Evolutionary conservation across 2,113 vertebrate species (phyloP).

Genomic region (Gadus chalcogrammus): DNA sequence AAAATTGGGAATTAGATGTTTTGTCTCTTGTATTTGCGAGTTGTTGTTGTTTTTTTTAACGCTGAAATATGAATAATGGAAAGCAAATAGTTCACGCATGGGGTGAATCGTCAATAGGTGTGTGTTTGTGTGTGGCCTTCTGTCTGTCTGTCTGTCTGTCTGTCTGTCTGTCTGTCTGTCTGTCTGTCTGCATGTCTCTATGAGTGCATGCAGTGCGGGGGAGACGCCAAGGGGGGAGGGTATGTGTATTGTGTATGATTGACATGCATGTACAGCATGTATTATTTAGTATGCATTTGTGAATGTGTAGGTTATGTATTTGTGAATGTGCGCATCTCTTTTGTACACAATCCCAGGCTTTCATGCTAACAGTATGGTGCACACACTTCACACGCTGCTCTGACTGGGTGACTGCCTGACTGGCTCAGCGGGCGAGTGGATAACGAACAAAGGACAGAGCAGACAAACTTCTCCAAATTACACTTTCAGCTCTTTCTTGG

Average conservation of each 20-base stretch:
- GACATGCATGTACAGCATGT: no score
- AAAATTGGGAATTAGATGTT: constrained; percentile 7
- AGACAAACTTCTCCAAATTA: constrained; percentile 19
- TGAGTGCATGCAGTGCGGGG: neutral
- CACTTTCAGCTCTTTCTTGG: constrained; percentile 27
- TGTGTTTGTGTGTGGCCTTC: constrained; percentile 1
- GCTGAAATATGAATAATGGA: no score
- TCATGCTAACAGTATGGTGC: constrained; percentile 39
- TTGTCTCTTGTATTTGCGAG: constrained; percentile 17
- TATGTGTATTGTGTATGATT: no score
- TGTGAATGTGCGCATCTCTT: no score
- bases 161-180: neutral
- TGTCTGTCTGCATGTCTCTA: neutral
- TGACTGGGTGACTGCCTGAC: constrained; percentile 24
- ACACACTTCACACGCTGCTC: constrained; percentile 45
- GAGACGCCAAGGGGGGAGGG: no score
- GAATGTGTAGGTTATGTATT: no score
- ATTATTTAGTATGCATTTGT: no score
- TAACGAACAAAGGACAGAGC: neutral
- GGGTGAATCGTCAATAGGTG: neutral
- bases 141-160: neutral
- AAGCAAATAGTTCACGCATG: no score
- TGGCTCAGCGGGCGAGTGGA: constrained; percentile 44
- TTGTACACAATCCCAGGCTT: constrained; percentile 20
- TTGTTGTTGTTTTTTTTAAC: no score